Conservation (phyloP, 2,888 invertebrate genomes). For the Agrilus mali region DNA sequence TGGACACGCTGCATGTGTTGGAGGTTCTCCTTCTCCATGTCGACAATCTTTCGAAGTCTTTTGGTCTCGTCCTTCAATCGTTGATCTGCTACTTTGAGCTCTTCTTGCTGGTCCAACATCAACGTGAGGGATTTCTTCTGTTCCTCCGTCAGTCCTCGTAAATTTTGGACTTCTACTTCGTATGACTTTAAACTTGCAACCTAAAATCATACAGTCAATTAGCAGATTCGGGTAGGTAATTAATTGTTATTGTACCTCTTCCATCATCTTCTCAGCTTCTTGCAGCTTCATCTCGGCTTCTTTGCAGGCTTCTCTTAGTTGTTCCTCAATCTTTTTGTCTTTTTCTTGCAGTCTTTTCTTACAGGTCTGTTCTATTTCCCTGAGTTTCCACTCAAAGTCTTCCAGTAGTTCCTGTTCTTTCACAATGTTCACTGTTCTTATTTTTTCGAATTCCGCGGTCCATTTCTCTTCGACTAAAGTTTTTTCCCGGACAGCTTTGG, state of each 20-base stretch:
- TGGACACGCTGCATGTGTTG: conserved; percentile 31
- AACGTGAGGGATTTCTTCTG: conserved; percentile 45
- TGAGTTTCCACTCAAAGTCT: conserved; percentile 75
- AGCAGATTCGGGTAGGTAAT: background rate
- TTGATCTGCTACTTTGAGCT: conserved; percentile 41
- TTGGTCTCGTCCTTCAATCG: conserved; percentile 40
- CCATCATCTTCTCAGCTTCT: conserved; percentile 30
- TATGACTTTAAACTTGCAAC: conserved; percentile 40
- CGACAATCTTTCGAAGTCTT: conserved; percentile 27
- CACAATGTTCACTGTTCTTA: conserved; percentile 53
- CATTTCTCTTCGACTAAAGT: conserved; percentile 45
- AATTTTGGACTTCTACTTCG: conserved; percentile 42
- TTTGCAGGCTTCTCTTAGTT: conserved; percentile 32
- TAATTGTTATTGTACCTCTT: conserved; percentile 20
- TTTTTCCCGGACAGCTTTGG: conserved; percentile 48
- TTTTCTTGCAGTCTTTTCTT: conserved; percentile 50
- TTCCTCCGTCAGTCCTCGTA: conserved; percentile 44
- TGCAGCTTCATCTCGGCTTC: conserved; percentile 30
- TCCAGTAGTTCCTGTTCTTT: conserved; percentile 61
- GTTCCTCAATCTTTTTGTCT: conserved; percentile 44
- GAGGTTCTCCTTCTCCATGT: conserved; percentile 32
- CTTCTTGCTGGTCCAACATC: conserved; percentile 43
- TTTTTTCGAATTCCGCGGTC: conserved; percentile 55
- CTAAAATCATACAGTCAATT: conserved; percentile 23
- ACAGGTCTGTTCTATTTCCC: conserved; percentile 60